A percentile compares a stretch with the other conserved stretches of the same genome.
phyloP scores from a whole-genome alignment of 1,140 invertebrate species.

The Caenorhabditis latens region DNA sequence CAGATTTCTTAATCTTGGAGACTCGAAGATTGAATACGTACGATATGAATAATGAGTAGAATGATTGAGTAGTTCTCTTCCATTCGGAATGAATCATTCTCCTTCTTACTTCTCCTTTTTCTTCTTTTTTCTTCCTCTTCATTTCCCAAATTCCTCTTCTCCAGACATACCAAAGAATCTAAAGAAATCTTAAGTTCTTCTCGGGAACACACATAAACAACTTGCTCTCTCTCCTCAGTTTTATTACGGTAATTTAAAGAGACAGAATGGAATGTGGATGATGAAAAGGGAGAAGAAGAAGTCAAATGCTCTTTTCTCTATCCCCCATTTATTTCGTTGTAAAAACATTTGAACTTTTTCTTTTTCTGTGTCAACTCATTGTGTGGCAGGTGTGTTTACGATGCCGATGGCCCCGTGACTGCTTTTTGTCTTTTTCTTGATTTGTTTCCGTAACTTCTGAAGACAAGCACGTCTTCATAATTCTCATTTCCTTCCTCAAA shows the following conservation, averaged over 20 bases:
- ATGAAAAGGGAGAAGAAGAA: no score
- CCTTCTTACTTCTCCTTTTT: background rate
- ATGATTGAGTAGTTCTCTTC: background rate
- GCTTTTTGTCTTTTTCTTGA: background rate
- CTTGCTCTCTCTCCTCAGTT: background rate
- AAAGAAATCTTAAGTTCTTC: background rate
- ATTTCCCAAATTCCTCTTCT: background rate
- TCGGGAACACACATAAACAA: background rate
- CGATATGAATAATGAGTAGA: conserved; percentile 5
- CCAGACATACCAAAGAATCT: background rate
- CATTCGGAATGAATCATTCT: background rate
- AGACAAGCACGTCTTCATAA: background rate
- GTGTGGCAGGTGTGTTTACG: conserved; percentile 35
- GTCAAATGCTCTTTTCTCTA: background rate
- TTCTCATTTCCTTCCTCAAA: background rate
- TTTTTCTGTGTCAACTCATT: background rate
- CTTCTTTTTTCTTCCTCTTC: background rate
- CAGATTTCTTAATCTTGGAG: background rate
- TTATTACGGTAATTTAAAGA: conserved; percentile 13
- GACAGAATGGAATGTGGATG: background rate
- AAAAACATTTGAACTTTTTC: conserved; percentile 48
- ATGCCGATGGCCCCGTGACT: background rate
- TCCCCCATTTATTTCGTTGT: conserved; percentile 6
- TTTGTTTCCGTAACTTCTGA: background rate
- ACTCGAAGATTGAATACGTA: background rate